Conservation (phyloP, 2,797 vertebrate genomes). For the Trachurus trachurus region DNA sequence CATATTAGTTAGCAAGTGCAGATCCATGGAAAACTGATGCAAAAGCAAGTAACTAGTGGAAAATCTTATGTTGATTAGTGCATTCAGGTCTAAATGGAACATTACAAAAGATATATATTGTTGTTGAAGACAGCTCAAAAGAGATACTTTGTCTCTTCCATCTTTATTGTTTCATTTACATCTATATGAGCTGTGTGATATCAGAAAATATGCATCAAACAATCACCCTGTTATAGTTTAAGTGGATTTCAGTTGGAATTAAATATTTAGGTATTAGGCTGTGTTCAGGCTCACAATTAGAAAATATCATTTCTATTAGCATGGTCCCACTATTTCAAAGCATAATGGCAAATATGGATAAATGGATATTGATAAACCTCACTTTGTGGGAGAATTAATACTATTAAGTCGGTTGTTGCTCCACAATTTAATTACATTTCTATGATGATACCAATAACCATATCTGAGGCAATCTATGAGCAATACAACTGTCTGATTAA, state of each 20-base stretch:
- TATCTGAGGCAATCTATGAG: background rate
- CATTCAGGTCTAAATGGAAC: background rate
- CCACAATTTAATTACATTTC: conserved; percentile 8
- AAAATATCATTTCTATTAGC: conserved; percentile 5
- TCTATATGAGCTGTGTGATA: background rate
- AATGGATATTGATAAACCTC: conserved; percentile 11
- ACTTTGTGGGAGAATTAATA: background rate
- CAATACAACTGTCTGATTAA: conserved; percentile 25
- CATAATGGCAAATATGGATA: conserved; percentile 4
- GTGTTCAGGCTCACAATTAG: background rate
- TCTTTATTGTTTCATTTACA: background rate
- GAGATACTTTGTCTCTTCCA: too few species aligned
- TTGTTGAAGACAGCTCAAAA: background rate
- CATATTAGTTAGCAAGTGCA: background rate
- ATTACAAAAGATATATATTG: background rate
- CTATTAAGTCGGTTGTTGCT: background rate
- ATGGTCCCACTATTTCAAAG: background rate
- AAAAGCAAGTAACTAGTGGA: background rate
- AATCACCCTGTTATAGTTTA: background rate
- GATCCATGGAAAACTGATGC: background rate
- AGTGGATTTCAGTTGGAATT: background rate
- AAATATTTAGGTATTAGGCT: background rate
- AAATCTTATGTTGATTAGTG: background rate
- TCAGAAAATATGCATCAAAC: background rate
- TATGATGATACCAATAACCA: conserved; percentile 3